These are phyloP conservation scores for Nemopilema nomurai DNA, from an alignment of 30 jellyfish, hydroid and myxozoan species.

Conservation along the genomic window DNA sequence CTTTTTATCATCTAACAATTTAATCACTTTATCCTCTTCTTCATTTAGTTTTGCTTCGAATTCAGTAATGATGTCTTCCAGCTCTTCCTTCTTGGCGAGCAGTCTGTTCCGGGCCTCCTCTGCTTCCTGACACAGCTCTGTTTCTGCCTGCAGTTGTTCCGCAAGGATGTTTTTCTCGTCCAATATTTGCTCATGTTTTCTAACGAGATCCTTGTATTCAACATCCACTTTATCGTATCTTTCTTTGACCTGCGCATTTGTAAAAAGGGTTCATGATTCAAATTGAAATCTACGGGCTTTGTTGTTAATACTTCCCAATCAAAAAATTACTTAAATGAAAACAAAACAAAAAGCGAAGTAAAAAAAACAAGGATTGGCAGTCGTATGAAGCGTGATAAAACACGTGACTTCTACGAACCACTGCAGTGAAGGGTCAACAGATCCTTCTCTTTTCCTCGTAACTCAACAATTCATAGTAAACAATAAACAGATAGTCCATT, in stretches of 20 bases:
- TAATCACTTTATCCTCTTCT: conserved; percentile 88
- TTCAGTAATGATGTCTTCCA: conserved; percentile 93
- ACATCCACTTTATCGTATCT: conserved; percentile 78
- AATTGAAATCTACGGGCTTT: background rate
- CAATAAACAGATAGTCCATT: too few species aligned
- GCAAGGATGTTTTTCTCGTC: conserved; percentile 93
- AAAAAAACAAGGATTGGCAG: too few species aligned
- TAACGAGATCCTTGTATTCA: conserved; percentile 71
- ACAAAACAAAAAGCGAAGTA: too few species aligned
- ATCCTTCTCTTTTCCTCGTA: too few species aligned
- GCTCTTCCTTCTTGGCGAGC: conserved; percentile 79
- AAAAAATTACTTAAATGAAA: too few species aligned
- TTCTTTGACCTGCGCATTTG: conserved; percentile 67
- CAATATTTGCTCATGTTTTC: conserved; percentile 75
- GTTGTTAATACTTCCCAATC: background rate
- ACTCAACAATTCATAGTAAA: too few species aligned
- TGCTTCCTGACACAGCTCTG: conserved; percentile 97
- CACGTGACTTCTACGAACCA: too few species aligned
- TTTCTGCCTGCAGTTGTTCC: conserved; percentile 96
- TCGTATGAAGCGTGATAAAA: too few species aligned
- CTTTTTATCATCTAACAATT: conserved; percentile 83
- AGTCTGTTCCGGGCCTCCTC: conserved; percentile 92
- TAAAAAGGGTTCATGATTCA: background rate
- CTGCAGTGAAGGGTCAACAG: too few species aligned
- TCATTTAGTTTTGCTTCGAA: conserved; percentile 83